These are phyloP conservation scores for Tetrax tetrax DNA, from an alignment of 2,113 vertebrate species.

Conservation along the genomic window DNA sequence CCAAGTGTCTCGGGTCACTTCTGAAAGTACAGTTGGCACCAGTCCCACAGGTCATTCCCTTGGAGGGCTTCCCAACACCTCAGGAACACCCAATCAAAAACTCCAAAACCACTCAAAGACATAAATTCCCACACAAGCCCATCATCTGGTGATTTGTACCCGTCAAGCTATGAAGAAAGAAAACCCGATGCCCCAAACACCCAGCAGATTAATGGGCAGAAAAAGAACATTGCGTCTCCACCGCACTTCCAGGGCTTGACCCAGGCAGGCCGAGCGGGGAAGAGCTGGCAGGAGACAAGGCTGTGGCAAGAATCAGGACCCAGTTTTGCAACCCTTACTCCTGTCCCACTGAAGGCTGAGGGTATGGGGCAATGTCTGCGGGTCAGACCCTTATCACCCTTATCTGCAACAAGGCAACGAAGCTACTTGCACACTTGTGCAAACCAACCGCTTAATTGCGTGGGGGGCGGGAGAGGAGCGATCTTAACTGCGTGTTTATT, in stretches of 20 bases:
- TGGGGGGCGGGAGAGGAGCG: accelerated
- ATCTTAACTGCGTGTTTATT: not conserved
- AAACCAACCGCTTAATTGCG: not conserved
- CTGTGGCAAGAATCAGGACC: not conserved
- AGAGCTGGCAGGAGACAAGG: not conserved
- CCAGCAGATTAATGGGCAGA: not conserved
- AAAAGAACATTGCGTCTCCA: not conserved
- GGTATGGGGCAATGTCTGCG: not conserved
- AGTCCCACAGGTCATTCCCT: slow-evolving; percentile 48
- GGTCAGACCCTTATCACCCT: slow-evolving; percentile 5
- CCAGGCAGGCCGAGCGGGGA: not conserved
- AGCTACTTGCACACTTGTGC: not conserved
- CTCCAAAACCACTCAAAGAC: not conserved
- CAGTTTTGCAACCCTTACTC: slow-evolving; percentile 35
- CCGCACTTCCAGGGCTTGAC: not conserved
- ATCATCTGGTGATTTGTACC: not conserved
- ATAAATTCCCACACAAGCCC: not conserved
- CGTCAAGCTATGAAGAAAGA: not conserved
- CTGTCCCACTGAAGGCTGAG: slow-evolving; percentile 20
- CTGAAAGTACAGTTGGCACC: slow-evolving; percentile 55
- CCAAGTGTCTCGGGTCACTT: slow-evolving; percentile 49
- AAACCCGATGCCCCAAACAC: not conserved
- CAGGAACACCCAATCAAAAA: not conserved
- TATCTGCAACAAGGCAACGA: not conserved
- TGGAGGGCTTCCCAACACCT: slow-evolving; percentile 32